These are phyloP conservation scores for Bradypodion pumilum DNA, from an alignment of 2,797 vertebrate genomes.

Conservation along the genomic window DNA sequence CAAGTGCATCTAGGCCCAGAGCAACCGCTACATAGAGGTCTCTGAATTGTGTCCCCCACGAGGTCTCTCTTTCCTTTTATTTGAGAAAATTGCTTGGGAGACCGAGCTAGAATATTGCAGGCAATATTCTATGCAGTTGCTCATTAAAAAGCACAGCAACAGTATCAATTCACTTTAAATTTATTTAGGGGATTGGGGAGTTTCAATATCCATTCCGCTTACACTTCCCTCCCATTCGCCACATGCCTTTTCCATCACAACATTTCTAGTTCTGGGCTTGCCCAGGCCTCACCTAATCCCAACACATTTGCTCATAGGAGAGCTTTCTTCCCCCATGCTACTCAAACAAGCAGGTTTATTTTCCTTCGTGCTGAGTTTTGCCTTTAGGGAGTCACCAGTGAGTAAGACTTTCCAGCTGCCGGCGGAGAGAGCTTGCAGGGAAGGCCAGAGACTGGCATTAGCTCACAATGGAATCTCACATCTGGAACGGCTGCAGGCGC, in stretches of 20 bases:
- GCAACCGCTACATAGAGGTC: neutral
- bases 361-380: conserved; percentile 27
- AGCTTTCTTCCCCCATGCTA: neutral
- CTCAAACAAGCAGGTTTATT: conserved; percentile 25
- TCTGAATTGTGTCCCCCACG: no score
- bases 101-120: no score
- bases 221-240: no score
- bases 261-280: neutral
- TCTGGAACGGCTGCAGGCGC: conserved; percentile 44
- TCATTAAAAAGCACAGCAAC: neutral
- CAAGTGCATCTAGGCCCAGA: neutral
- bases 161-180: neutral
- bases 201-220: no score
- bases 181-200: neutral
- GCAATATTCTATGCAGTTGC: neutral
- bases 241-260: neutral
- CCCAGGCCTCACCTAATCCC: neutral
- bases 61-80: neutral
- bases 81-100: neutral
- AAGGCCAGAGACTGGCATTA: neutral
- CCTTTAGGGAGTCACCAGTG: conserved; percentile 35
- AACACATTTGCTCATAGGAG: neutral
- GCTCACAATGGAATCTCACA: conserved; percentile 48
- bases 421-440: rapidly evolving
- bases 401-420: conserved; percentile 23